Percentiles rank a stretch among this genome's conserved stretches.
These are phyloP conservation scores for Sceliomorpha sp. DNA, from an alignment of 2,888 invertebrate species.

Conservation along the genomic window DNA sequence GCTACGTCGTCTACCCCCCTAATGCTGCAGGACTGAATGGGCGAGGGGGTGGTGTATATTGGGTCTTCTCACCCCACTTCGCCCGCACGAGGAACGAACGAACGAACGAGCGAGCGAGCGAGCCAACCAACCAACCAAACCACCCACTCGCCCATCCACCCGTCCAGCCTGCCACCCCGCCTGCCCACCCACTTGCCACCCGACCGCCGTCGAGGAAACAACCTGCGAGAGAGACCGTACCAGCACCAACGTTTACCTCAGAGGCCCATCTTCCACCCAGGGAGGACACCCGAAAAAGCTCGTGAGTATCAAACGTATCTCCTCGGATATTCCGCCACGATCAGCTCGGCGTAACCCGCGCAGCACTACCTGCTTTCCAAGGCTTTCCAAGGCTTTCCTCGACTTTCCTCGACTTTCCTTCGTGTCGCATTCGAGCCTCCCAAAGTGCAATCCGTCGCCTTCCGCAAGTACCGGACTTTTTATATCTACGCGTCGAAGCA, in stretches of 20 bases:
- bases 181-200: constrained; percentile 80
- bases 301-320: constrained; percentile 4
- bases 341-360: neutral
- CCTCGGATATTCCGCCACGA: neutral
- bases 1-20: constrained; percentile 68
- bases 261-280: constrained; percentile 31
- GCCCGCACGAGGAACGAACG: constrained; percentile 65
- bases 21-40: constrained; percentile 70
- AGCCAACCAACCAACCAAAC: constrained; percentile 61
- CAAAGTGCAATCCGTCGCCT: too few relatives aligned
- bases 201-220: constrained; percentile 80
- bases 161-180: constrained; percentile 76
- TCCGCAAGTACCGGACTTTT: too few relatives aligned
- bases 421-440: too few relatives aligned
- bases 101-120: too few relatives aligned
- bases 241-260: constrained; percentile 32
- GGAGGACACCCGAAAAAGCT: constrained; percentile 20
- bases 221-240: constrained; percentile 74
- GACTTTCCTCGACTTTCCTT: too few relatives aligned
- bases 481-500: too few relatives aligned
- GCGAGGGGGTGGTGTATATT: constrained; percentile 71
- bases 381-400: too few relatives aligned
- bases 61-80: constrained; percentile 76
- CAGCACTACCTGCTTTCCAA: too few relatives aligned
- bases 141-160: constrained; percentile 70